Base-by-base conservation (phyloP, 2,888 invertebrate species). In the Apocheima hispidaria region DNA sequence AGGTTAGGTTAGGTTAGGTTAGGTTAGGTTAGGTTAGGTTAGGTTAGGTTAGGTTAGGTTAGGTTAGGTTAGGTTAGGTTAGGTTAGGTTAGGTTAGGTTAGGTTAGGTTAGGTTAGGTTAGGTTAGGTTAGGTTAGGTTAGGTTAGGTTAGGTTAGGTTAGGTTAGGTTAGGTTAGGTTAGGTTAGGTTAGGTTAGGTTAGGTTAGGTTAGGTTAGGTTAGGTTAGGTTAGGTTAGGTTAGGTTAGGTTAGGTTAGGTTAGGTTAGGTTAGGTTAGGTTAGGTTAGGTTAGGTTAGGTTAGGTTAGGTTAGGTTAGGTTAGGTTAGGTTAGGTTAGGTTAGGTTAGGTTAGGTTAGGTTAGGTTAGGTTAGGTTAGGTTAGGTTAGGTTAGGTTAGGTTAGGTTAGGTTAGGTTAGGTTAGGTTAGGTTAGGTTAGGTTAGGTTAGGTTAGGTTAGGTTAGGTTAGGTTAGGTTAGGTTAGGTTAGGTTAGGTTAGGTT, bases 211-310 rank as follows among this genome's bases (percentile, higher is more conserved):
- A 38, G 38, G 38, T 38, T 38, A 38, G 38, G 38, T 38, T 38
- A 38, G 38, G 38, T 38, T 38, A 38, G 38, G 38, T 38, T 38
- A 38, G 38, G 38, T 38, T 38, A 38, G 38, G 38, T 38, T 38
- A 38, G 36, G 70, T 65, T 68, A 65, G 66, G 68, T 66, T 63
- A 63, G 65, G 64, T 61, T 65, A 66, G 65, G 63, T 30, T 44
- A 49, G 53, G 48, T 40, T 21, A 40, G 53, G 48, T 38, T 9
- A 21, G 48, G 30, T 48, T 40, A 40, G 40, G 40, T 40, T 40
- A 40, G 40, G 40, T 40, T 38, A 56, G 56, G 63, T 30, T 44
- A 49, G 53, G 48, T 40, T 21, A 40, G 53, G 48, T 38, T 9
- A 21, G 48, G 30, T 48, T 40, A 40, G 40, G 40, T 40, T 40